Conservation (phyloP, 2,888 invertebrate species). For the Andrena minutula region DNA sequence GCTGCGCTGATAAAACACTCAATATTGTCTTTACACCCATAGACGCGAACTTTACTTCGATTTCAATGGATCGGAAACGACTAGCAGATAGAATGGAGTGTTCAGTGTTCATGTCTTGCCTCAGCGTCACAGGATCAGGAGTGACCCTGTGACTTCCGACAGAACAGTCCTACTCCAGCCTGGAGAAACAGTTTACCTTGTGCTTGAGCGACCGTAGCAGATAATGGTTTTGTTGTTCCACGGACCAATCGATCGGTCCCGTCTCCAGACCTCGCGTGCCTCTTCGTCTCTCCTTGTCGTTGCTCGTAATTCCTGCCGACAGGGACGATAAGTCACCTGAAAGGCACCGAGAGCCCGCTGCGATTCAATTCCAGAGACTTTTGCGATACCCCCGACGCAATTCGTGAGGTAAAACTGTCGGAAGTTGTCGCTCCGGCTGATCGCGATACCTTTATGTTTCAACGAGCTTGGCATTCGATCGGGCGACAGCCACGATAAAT, state of each 20-base stretch:
- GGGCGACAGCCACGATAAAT: background rate
- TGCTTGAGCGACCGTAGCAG: slow-evolving; percentile 73
- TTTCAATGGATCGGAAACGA: slow-evolving; percentile 68
- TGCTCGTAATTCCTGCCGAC: slow-evolving; percentile 68
- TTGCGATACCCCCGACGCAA: slow-evolving; percentile 26
- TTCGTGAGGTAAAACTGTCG: slow-evolving; percentile 34
- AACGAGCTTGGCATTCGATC: background rate
- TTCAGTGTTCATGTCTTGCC: slow-evolving; percentile 54
- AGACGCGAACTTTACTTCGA: slow-evolving; percentile 60
- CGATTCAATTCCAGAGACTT: slow-evolving; percentile 38
- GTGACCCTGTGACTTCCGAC: slow-evolving; percentile 69
- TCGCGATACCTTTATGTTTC: slow-evolving; percentile 9
- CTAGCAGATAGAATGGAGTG: slow-evolving; percentile 57
- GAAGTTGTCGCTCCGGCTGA: slow-evolving; percentile 24
- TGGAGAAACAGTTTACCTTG: slow-evolving; percentile 71
- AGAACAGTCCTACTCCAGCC: slow-evolving; percentile 61
- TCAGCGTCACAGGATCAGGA: slow-evolving; percentile 45
- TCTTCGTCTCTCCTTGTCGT: slow-evolving; percentile 47
- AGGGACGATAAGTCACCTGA: slow-evolving; percentile 70
- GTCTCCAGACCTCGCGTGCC: slow-evolving; percentile 64
- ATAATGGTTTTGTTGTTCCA: slow-evolving; percentile 78
- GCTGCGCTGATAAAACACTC: background rate
- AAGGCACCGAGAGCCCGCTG: slow-evolving; percentile 45
- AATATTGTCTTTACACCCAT: slow-evolving; percentile 43
- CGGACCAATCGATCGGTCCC: slow-evolving; percentile 69